Evolutionary conservation across 2,113 vertebrate species (phyloP).

Genomic region (Notiomystis cincta): DNA sequence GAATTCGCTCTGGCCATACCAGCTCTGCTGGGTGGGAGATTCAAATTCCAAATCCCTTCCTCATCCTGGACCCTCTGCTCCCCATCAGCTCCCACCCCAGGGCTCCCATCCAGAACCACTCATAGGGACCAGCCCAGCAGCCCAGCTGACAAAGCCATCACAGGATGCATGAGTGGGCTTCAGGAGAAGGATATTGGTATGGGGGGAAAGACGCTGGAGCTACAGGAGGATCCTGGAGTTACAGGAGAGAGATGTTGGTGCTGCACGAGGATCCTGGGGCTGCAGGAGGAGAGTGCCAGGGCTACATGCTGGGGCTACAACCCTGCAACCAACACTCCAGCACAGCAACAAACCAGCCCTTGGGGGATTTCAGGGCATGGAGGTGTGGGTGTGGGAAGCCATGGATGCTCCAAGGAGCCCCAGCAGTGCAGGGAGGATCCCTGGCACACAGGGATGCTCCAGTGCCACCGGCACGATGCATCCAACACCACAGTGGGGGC

Average conservation of each 20-base stretch:
- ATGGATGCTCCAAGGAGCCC: not conserved
- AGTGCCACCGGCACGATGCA: rapidly evolving
- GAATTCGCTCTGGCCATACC: rapidly evolving
- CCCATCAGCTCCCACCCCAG: not conserved
- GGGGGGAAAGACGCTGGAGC: no score
- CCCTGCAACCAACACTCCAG: not conserved
- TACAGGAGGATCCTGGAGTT: not conserved
- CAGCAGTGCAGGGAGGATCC: rapidly evolving
- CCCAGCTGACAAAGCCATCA: not conserved
- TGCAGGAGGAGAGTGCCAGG: not conserved
- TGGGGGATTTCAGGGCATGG: rapidly evolving
- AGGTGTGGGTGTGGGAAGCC: rapidly evolving
- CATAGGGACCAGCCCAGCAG: rapidly evolving
- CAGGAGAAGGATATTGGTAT: not conserved
- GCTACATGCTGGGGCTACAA: not conserved
- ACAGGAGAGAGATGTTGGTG: no score
- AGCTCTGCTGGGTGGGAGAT: not conserved
- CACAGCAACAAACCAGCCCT: not conserved
- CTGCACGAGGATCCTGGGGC: not conserved
- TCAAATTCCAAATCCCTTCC: not conserved
- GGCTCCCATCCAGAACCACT: not conserved
- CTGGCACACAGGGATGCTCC: rapidly evolving
- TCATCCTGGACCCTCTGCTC: not conserved
- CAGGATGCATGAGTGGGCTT: rapidly evolving
- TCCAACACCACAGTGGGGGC: rapidly evolving